Percentiles rank a stretch among this genome's conserved stretches.
phyloP scores from a whole-genome alignment of 2,888 invertebrate genomes.

The Thumatha senex region DNA sequence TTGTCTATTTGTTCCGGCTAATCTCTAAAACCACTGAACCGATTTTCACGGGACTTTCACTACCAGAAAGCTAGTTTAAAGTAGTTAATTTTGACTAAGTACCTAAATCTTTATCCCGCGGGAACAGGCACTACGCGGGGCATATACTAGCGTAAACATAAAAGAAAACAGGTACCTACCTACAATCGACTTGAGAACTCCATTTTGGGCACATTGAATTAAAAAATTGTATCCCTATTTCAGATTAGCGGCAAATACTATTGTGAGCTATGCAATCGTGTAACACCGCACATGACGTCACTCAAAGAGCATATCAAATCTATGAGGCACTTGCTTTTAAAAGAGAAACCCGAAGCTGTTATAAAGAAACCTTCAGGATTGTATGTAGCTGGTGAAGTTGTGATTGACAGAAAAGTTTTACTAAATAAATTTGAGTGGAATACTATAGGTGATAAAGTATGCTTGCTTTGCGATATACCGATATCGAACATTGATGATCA shows the following conservation, averaged over 20 bases:
- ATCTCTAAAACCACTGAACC: no score
- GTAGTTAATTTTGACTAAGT: no score
- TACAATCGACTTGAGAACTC: no score
- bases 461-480: constrained; percentile 45
- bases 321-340: constrained; percentile 43
- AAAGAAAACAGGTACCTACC: no score
- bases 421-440: constrained; percentile 53
- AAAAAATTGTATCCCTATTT: constrained; percentile 16
- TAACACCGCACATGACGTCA: constrained; percentile 23
- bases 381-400: constrained; percentile 32
- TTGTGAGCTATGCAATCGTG: constrained; percentile 56
- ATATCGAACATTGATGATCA: constrained; percentile 38
- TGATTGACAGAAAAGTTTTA: constrained; percentile 40
- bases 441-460: constrained; percentile 43
- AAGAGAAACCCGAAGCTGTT: constrained; percentile 26
- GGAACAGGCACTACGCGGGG: no score
- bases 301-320: constrained; percentile 42
- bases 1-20: no score
- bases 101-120: no score
- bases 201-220: no score
- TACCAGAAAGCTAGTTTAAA: no score
- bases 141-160: no score
- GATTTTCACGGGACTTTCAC: no score
- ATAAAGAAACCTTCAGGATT: constrained; percentile 24
- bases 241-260: constrained; percentile 53